These are phyloP conservation scores for Protophormia terraenovae DNA, from an alignment of 2,888 invertebrate genomes.

Conservation along the genomic window DNA sequence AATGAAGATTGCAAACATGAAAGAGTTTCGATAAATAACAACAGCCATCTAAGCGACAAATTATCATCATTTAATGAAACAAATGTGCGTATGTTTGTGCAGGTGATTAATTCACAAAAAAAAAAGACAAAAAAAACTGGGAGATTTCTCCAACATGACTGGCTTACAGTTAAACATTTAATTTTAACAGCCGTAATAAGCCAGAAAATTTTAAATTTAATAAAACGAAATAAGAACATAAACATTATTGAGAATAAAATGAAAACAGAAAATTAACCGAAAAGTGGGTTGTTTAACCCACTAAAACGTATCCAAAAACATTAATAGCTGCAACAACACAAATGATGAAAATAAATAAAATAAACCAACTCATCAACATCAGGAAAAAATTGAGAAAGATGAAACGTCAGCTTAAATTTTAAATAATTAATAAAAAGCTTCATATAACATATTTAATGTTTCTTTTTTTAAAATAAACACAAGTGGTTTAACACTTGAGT, in stretches of 20 bases:
- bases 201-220: background rate
- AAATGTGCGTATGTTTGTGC: background rate
- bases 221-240: background rate
- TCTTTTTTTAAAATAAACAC: background rate
- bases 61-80: background rate
- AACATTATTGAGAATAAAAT: background rate
- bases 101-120: background rate
- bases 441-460: background rate
- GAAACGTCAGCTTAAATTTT: constrained; percentile 5
- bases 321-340: background rate
- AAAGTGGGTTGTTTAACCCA: constrained; percentile 1
- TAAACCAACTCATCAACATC: background rate
- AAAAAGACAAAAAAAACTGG: background rate
- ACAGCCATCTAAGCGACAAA: too few relatives aligned
- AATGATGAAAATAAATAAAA: too few relatives aligned
- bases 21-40: background rate
- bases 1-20: background rate
- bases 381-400: background rate
- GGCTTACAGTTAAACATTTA: background rate
- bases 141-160: background rate
- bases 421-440: background rate
- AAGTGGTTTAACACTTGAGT: background rate
- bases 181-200: background rate
- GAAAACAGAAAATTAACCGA: background rate
- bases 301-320: background rate